These are phyloP conservation scores for Selenia dentaria DNA, from an alignment of 2,888 invertebrate species.

Conservation along the genomic window DNA sequence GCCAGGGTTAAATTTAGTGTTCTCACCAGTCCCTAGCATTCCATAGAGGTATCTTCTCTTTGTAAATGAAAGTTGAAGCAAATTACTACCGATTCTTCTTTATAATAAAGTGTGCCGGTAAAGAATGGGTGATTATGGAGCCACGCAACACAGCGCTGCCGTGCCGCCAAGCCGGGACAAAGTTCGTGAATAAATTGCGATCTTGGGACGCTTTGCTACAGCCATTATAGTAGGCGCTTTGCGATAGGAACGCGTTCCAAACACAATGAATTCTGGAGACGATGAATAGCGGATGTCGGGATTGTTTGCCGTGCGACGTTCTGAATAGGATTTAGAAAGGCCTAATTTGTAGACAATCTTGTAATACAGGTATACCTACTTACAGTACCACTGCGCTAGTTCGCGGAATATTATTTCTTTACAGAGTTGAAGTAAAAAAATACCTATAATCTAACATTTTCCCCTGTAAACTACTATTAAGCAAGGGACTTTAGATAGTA, in stretches of 20 bases:
- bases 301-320: conserved; percentile 17
- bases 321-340: too few relatives aligned
- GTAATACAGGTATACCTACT: too few relatives aligned
- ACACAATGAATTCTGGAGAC: conserved; percentile 40
- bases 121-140: conserved; percentile 16
- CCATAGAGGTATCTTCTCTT: too few relatives aligned
- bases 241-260: conserved; percentile 34
- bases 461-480: too few relatives aligned
- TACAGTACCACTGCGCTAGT: too few relatives aligned
- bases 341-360: too few relatives aligned
- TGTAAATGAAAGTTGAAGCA: neutral
- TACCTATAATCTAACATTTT: too few relatives aligned
- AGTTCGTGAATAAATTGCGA: conserved; percentile 51
- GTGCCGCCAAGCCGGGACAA: conserved; percentile 21
- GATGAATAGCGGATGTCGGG: conserved; percentile 16
- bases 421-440: too few relatives aligned
- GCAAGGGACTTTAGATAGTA: too few relatives aligned
- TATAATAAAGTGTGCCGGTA: conserved; percentile 45
- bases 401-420: too few relatives aligned
- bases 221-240: conserved; percentile 20
- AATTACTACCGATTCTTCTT: conserved; percentile 22
- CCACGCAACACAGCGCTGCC: neutral
- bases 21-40: too few relatives aligned
- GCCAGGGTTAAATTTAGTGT: too few relatives aligned
- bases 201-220: conserved; percentile 36